Percentiles rank a stretch among this genome's conserved stretches.
Conservation (phyloP, 2,113 vertebrate genomes). For the Heptranchias perlo region DNA sequence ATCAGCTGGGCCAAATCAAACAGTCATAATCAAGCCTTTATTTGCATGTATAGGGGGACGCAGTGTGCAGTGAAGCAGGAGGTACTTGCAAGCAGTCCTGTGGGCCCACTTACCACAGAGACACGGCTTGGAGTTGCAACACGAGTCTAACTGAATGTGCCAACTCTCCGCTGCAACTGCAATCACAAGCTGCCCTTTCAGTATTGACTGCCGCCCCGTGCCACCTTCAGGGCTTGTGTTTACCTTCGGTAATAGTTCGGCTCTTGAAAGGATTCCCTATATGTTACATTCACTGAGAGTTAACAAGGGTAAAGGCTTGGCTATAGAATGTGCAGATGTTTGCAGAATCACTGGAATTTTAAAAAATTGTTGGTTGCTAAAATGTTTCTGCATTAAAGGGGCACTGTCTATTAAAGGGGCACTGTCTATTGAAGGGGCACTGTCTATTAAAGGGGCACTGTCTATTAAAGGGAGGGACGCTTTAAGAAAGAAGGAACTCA, state of each 20-base stretch:
- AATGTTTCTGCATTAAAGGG: not conserved
- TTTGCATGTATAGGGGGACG: not conserved
- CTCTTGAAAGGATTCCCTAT: constrained; percentile 17
- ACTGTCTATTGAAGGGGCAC: too few species aligned
- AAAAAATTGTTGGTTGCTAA: not conserved
- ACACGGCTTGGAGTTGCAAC: not conserved
- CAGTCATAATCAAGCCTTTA: not conserved
- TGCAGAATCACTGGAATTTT: not conserved
- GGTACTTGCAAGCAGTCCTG: not conserved
- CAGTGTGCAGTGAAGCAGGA: not conserved
- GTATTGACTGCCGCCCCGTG: not conserved
- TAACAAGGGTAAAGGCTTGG: not conserved
- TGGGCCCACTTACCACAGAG: not conserved
- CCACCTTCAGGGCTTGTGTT: not conserved
- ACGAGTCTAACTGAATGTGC: not conserved
- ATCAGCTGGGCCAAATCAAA: not conserved
- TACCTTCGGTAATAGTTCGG: not conserved
- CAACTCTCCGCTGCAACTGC: not conserved
- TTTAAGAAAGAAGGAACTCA: not conserved
- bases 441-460: not conserved
- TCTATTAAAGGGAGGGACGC: not conserved
- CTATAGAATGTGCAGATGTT: not conserved
- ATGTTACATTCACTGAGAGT: not conserved
- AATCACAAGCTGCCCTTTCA: not conserved
- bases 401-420: not conserved